These are phyloP conservation scores for Nasonia oneida DNA, from an alignment of 2,888 invertebrate species.

Conservation along the genomic window DNA sequence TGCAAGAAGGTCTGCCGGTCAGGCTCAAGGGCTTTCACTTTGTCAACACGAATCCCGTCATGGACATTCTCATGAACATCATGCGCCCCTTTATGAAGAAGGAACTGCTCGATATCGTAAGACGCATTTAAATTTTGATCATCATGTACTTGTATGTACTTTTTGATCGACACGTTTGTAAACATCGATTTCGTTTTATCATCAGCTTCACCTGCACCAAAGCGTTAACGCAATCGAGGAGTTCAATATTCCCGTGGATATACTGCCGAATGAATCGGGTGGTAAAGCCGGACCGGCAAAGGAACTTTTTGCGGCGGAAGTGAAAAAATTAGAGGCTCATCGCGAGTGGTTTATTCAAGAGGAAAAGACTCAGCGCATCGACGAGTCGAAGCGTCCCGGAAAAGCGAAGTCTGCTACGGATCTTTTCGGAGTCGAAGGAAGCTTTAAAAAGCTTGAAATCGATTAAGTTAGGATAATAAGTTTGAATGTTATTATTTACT, in stretches of 20 bases:
- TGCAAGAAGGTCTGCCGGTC: constrained; percentile 86
- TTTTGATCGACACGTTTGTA: background rate
- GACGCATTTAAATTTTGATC: background rate
- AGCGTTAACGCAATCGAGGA: constrained; percentile 79
- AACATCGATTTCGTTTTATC: background rate
- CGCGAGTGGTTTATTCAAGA: constrained; percentile 77
- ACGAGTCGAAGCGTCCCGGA: constrained; percentile 82
- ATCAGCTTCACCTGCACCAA: constrained; percentile 80
- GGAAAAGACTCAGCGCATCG: constrained; percentile 82
- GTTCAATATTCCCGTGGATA: constrained; percentile 79
- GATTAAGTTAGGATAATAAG: background rate
- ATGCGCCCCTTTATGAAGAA: constrained; percentile 87
- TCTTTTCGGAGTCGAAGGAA: constrained; percentile 85
- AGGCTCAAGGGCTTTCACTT: constrained; percentile 86
- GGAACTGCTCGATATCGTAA: constrained; percentile 79
- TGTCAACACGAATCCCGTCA: constrained; percentile 84
- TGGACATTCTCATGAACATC: constrained; percentile 85
- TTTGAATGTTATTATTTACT: constrained; percentile 80
- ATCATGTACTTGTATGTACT: background rate
- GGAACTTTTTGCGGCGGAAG: constrained; percentile 68
- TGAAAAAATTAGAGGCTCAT: constrained; percentile 73
- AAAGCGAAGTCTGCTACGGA: constrained; percentile 82
- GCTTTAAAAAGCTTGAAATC: constrained; percentile 86
- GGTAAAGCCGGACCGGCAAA: constrained; percentile 80
- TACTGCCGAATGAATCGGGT: constrained; percentile 84